Percentiles rank a stretch among this genome's conserved stretches.
Conservation (phyloP, 2,797 vertebrate species). For the Mormyrus proboscirostris region DNA sequence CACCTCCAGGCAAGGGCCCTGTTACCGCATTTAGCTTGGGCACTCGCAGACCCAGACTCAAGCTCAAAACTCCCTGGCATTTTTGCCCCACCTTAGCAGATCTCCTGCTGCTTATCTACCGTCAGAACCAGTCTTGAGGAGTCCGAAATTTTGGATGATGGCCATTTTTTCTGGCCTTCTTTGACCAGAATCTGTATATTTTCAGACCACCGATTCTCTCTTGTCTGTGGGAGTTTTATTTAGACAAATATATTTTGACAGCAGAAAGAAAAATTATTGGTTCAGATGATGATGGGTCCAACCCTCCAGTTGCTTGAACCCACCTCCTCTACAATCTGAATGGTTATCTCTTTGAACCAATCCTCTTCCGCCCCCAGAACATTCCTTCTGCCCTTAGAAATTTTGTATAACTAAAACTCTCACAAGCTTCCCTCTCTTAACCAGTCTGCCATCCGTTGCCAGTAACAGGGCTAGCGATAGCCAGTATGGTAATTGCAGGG, state of each 20-base stretch:
- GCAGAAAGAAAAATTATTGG: not conserved
- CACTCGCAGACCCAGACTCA: not conserved
- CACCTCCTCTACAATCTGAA: not conserved
- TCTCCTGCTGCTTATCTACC: not conserved
- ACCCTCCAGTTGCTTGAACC: not conserved
- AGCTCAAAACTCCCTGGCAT: not conserved
- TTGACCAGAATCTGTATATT: not conserved
- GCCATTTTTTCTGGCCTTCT: not conserved
- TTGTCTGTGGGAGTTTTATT: not conserved
- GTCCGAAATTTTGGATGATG: not conserved
- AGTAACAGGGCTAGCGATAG: conserved; percentile 64
- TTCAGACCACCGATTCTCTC: not conserved
- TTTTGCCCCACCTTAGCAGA: not conserved
- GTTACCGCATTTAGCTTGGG: not conserved
- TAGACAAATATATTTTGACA: not conserved
- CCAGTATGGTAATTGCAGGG: conserved; percentile 69
- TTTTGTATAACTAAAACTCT: not conserved
- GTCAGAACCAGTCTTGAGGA: not conserved
- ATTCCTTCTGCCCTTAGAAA: not conserved
- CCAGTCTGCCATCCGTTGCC: not conserved
- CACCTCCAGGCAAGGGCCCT: too few relatives aligned
- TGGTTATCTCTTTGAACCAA: not conserved
- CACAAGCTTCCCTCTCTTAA: not conserved
- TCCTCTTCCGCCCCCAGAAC: not conserved
- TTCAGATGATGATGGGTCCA: not conserved